Conservation (phyloP, 2,797 vertebrate species). For the Oryzias dopingdopingensis region DNA sequence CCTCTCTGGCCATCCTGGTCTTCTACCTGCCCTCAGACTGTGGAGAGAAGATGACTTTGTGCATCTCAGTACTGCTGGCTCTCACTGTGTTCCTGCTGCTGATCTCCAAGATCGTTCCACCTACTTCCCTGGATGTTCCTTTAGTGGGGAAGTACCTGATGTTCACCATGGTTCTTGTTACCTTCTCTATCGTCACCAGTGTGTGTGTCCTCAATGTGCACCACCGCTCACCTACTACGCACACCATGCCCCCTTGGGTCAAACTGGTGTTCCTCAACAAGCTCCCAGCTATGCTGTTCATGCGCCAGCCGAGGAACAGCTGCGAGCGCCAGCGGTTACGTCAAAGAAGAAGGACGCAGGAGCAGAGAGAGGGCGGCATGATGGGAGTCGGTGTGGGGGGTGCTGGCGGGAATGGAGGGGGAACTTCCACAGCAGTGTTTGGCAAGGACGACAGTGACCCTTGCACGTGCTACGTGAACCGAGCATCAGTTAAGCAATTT, state of each 20-base stretch:
- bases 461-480: slow-evolving; percentile 90
- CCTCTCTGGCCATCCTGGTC: slow-evolving; percentile 92
- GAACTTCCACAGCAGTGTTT: slow-evolving; percentile 50
- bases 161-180: slow-evolving; percentile 98
- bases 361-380: slow-evolving; percentile 77
- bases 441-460: slow-evolving; percentile 77
- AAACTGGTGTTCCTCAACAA: slow-evolving; percentile 90
- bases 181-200: slow-evolving; percentile 95
- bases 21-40: slow-evolving; percentile 96
- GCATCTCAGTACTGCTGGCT: slow-evolving; percentile 92
- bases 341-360: slow-evolving; percentile 80
- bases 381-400: slow-evolving; percentile 69
- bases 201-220: slow-evolving; percentile 96
- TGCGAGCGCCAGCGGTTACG: slow-evolving; percentile 89
- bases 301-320: slow-evolving; percentile 89
- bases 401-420: slow-evolving; percentile 48
- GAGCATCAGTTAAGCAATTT: slow-evolving; percentile 81
- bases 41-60: slow-evolving; percentile 95
- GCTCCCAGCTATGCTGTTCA: slow-evolving; percentile 90
- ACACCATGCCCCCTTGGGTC: slow-evolving; percentile 97
- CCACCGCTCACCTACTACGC: slow-evolving; percentile 94
- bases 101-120: slow-evolving; percentile 95
- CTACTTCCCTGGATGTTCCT: slow-evolving; percentile 92
- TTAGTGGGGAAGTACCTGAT: slow-evolving; percentile 97
- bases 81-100: slow-evolving; percentile 95